Evolutionary conservation across 2,113 vertebrate genomes (phyloP), one percentile per base, ranked within the genome.

Genomic region (Apaloderma vittatum): DNA sequence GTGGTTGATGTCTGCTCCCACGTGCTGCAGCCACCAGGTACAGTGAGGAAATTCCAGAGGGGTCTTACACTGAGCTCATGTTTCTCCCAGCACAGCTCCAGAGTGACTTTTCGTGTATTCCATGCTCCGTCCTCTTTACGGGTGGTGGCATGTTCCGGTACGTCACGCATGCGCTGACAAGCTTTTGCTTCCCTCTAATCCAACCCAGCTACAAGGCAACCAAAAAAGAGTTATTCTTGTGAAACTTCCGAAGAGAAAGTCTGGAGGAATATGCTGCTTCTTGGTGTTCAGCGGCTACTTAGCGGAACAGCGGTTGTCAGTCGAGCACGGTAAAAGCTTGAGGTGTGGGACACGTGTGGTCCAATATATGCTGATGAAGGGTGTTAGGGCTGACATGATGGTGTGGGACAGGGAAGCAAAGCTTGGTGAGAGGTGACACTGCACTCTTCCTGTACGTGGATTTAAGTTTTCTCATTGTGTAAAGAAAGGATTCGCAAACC

Each of bases 51-150:
- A 84, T 84, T 84, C 78, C 66, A 37, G 36, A 55, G 68, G 24
- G 68, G 14, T 0, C 0, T 57, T 45, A 14, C 54, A 14, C 37
- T 24, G 34, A 63, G 93, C 63, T 76, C 1, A 0, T 40, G 58
- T 84, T 93, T 62, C 55, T 86, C 63, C 88, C 58, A 63, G 0
- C 15, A 6, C 48, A 66, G 9, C 73, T 88, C 57, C 61, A 29
- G 21, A 66, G 36, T 55, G 65, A 23, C 13, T 73, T 90, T 30
- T 32, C 83, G 43, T 79, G 51, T 51, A 5, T 72, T 78, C 58
- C 45, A 54, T 68, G 46, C 45, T 65, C 58, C 30, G 7, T 61
- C 45, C 37, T 32, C 14, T 23, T 13, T 12, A 37, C 45, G 75
- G 54, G 26, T 51, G 49, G 15, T 8, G 5, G 36, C 48, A 1